A percentile compares a stretch with the other conserved stretches of the same genome.
phyloP scores from a whole-genome alignment of 1,140 invertebrate species.

The Probaryconus sp. region DNA sequence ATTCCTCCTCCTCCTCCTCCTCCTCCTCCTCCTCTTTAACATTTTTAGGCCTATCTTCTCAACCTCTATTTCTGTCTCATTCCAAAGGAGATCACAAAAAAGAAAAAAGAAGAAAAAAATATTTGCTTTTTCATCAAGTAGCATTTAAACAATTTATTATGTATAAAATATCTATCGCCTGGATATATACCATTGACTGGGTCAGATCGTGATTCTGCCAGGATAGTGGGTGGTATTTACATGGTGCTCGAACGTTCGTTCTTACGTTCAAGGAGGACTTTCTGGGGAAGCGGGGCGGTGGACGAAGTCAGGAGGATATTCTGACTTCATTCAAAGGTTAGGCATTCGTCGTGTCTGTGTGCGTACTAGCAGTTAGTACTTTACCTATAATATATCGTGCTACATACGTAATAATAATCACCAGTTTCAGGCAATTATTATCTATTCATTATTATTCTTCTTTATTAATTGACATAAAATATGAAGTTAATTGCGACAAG shows the following conservation, averaged over 20 bases:
- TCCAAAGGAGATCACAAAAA: too few species aligned
- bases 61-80: slow-evolving; percentile 5
- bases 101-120: too few species aligned
- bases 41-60: neutral
- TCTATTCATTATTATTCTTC: slow-evolving; percentile 32
- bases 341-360: slow-evolving; percentile 51
- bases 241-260: slow-evolving; percentile 33
- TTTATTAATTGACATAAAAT: slow-evolving; percentile 28
- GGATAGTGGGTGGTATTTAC: slow-evolving; percentile 61
- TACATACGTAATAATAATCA: slow-evolving; percentile 43
- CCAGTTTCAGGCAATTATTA: slow-evolving; percentile 18
- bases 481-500: neutral
- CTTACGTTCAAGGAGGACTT: too few species aligned
- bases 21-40: too few species aligned
- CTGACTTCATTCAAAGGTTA: slow-evolving; percentile 59
- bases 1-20: too few species aligned
- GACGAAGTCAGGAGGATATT: slow-evolving; percentile 59
- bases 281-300: too few species aligned
- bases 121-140: slow-evolving; percentile 49
- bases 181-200: slow-evolving; percentile 56
- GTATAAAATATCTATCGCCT: slow-evolving; percentile 50
- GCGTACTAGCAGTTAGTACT: too few species aligned
- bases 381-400: slow-evolving; percentile 37
- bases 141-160: slow-evolving; percentile 62
- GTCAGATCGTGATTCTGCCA: slow-evolving; percentile 56